Conservation (phyloP, 35 echinoderm and acorn worm genomes). For the Heliocidaris tuberculata region DNA sequence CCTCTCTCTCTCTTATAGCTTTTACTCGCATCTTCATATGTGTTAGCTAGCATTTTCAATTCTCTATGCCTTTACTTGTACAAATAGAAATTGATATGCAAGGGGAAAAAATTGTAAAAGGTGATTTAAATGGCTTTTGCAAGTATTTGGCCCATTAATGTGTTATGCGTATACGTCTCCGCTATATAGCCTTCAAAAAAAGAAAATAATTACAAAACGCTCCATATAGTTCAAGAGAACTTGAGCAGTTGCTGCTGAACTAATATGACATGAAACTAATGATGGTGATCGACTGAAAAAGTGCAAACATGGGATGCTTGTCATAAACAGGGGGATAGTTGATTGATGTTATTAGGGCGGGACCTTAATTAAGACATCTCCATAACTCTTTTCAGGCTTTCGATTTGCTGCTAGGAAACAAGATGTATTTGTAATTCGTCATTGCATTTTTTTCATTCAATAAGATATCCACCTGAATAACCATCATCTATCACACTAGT, state of each 20-base stretch:
- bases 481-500: neutral
- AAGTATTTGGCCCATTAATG: too few relatives aligned
- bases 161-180: neutral
- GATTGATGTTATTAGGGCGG: neutral
- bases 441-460: neutral
- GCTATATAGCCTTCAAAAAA: neutral
- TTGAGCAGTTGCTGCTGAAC: neutral
- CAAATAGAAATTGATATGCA: too few relatives aligned
- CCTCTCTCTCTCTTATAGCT: too few relatives aligned
- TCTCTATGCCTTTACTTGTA: too few relatives aligned
- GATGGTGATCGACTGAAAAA: neutral
- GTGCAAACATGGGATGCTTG: neutral
- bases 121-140: too few relatives aligned
- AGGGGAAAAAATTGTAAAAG: too few relatives aligned
- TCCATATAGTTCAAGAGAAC: neutral
- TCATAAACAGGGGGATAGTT: neutral
- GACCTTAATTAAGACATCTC: neutral
- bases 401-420: neutral
- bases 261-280: slow-evolving; percentile 14
- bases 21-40: too few relatives aligned
- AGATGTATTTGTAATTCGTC: neutral
- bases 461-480: neutral
- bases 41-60: too few relatives aligned
- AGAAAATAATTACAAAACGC: neutral
- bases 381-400: neutral